phyloP scores from a whole-genome alignment of 2,797 vertebrate genomes.

The Myotis pilosus region DNA sequence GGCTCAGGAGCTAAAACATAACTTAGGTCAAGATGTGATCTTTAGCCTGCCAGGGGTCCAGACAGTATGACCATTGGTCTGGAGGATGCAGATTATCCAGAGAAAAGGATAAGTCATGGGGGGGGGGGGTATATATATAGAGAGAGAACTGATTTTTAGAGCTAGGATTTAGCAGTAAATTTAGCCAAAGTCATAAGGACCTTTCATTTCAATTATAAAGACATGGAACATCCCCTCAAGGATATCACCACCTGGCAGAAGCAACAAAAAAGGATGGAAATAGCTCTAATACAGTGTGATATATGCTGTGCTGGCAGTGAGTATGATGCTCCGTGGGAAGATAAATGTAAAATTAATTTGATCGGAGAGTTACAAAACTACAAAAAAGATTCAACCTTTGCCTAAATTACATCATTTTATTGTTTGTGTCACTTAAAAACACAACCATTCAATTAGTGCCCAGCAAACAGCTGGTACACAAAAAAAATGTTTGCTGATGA shows the following conservation, averaged over 20 bases:
- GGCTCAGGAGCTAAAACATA: neutral
- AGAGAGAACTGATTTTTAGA: neutral
- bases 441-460: neutral
- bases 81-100: neutral
- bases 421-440: slow-evolving; percentile 17
- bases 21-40: neutral
- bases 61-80: neutral
- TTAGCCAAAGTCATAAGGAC: neutral
- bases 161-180: neutral
- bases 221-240: neutral
- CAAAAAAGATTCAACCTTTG: neutral
- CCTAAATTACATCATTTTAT: neutral
- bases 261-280: neutral
- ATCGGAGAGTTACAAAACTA: neutral
- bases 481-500: neutral
- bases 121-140: too few species aligned
- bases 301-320: neutral
- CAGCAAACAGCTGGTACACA: neutral
- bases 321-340: neutral
- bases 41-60: neutral
- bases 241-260: neutral
- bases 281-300: neutral
- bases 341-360: neutral
- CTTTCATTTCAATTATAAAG: neutral
- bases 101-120: neutral